Evolutionary conservation across 2,113 vertebrate genomes (phyloP), one percentile per base, ranked within the genome.

Genomic region (Lamprologus ornatipinnis): DNA sequence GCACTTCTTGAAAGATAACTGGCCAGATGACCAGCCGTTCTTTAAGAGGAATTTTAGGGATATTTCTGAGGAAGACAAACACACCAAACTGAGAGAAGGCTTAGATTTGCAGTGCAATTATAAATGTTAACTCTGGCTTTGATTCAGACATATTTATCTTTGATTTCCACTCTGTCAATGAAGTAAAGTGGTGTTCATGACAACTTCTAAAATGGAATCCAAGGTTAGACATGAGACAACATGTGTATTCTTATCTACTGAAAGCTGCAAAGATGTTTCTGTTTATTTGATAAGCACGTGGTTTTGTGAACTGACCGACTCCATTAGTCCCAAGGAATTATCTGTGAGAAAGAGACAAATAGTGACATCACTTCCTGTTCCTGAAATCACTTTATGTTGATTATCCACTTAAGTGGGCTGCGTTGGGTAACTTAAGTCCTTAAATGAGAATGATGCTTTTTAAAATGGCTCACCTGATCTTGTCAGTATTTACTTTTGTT

Each of bases 121-220:
- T 65, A 84, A 86, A 45, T 17, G 21, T 28, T 1, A 23, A 10
- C 9, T 21, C 63, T 90, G 88, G 91, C 92, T 51, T 75, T 79
- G 84, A 58, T 54, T 90, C 54, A 87, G 73, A 75, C 65, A 80
- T 49, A 92, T 89, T 89, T 17, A 7, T 55, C 60, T 81, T 85
- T 9, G 8, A 84, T 51, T 81, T 87, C 33, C 9, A 31, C 68
- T 83, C 49, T 2, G 28, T 90, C 85, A 7, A 79, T 55, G 87
- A 73, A 57, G 5, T 68, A 88, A 86, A 83, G 65, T 45, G 45
- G 45, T 85, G 81, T 83, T 84, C 15, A n/a, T 7, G 73, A 80
- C 3, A 70, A 81, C 89, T 55, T 51, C 55, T 28, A 88, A 82
- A 85, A 86, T 37, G 58, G 37, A 9, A 54, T 49, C 15, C 4